These are phyloP conservation scores for Ephestia elutella DNA, from an alignment of 1,140 invertebrate genomes.

Conservation along the genomic window DNA sequence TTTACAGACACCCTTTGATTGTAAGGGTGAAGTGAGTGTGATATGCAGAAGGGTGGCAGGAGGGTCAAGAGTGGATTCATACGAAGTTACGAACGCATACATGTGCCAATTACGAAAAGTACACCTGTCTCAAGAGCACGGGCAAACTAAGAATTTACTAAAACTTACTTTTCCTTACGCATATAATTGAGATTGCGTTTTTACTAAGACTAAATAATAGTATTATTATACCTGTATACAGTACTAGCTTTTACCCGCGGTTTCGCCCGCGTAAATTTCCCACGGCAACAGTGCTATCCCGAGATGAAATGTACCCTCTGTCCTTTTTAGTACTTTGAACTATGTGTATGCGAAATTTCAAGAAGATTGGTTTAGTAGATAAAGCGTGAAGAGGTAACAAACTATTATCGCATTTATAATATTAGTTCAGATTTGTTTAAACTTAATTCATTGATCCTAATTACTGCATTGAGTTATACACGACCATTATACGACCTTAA, in stretches of 20 bases:
- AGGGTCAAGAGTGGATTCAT: not conserved
- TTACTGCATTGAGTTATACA: not conserved
- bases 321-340: no score
- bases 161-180: not conserved
- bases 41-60: not conserved
- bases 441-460: not conserved
- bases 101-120: constrained; percentile 1
- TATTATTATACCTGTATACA: no score
- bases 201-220: no score
- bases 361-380: no score
- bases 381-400: no score
- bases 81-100: not conserved
- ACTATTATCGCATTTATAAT: no score
- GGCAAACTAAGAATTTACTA: not conserved
- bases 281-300: no score
- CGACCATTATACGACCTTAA: constrained; percentile 20
- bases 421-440: no score
- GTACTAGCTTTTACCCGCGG: no score
- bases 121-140: not conserved
- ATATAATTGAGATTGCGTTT: not conserved
- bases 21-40: not conserved
- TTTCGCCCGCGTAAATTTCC: no score
- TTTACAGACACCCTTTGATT: not conserved
- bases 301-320: no score
- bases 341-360: no score